Conservation (phyloP, 2,113 vertebrate species). For the Pluvialis apricaria region DNA sequence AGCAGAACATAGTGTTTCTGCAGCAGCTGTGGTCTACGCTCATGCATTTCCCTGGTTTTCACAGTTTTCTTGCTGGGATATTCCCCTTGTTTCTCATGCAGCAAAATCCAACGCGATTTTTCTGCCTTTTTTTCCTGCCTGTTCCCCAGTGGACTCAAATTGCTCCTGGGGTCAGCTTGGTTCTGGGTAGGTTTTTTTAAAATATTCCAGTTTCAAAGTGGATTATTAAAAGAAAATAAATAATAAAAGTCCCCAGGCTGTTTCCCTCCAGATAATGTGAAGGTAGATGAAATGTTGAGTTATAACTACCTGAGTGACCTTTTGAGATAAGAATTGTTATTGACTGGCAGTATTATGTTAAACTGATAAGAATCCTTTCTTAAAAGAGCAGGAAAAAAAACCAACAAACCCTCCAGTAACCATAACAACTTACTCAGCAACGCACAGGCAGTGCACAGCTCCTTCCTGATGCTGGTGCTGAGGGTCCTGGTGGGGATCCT, state of each 20-base stretch:
- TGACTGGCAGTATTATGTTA: slow-evolving; percentile 27
- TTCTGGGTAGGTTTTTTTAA: not conserved
- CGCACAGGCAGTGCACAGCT: not conserved
- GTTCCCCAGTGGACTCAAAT: not conserved
- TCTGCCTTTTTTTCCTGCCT: not conserved
- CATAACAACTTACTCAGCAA: not conserved
- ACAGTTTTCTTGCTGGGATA: not conserved
- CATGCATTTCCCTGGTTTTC: not conserved
- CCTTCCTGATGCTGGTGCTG: not conserved
- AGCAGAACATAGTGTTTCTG: not conserved
- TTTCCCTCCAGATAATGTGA: slow-evolving; percentile 40
- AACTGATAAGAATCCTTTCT: slow-evolving; percentile 54
- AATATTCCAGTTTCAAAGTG: not conserved
- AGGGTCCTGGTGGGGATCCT: not conserved
- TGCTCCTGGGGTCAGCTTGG: not conserved
- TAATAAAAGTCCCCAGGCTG: not conserved
- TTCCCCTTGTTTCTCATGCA: not conserved
- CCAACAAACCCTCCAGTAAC: not conserved
- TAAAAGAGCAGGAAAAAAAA: not conserved
- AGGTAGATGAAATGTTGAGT: slow-evolving; percentile 1
- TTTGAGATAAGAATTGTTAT: slow-evolving; percentile 54
- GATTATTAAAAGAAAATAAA: not conserved
- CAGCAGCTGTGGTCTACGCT: not conserved
- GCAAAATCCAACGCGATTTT: not conserved
- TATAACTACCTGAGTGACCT: slow-evolving; percentile 51